phyloP scores from a whole-genome alignment of 2,888 invertebrate species.

The Philereme transversata region DNA sequence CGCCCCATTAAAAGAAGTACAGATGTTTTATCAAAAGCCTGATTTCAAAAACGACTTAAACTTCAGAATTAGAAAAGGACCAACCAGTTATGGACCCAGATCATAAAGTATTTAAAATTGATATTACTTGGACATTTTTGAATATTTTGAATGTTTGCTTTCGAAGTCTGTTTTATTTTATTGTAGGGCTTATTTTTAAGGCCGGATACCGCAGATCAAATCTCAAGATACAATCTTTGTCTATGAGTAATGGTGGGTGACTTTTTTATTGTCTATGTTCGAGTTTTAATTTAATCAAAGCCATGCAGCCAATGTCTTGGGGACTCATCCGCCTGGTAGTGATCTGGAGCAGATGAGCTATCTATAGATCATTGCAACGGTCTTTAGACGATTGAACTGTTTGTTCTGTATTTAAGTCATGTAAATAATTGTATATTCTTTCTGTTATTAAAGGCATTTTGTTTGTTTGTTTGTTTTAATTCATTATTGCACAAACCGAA shows the following conservation, averaged over 20 bases:
- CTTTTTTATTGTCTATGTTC: neutral
- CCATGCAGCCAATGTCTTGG: no score
- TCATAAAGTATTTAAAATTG: slow-evolving; percentile 72
- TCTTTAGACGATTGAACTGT: no score
- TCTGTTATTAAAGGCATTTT: no score
- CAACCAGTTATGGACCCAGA: slow-evolving; percentile 25
- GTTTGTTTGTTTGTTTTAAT: no score
- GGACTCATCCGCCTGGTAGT: no score
- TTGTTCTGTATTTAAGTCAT: no score
- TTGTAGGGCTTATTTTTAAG: slow-evolving; percentile 2
- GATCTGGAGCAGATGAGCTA: no score
- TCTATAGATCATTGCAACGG: no score
- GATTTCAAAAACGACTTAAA: slow-evolving; percentile 1
- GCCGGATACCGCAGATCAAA: slow-evolving; percentile 20
- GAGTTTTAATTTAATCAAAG: no score
- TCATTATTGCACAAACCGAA: no score
- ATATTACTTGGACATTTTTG: slow-evolving; percentile 53
- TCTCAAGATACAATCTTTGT: slow-evolving; percentile 9
- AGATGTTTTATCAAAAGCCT: slow-evolving; percentile 14
- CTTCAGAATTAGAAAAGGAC: slow-evolving; percentile 15
- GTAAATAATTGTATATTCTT: no score
- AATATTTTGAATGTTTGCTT: slow-evolving; percentile 63
- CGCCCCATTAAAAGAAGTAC: no score
- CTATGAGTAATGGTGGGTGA: slow-evolving; percentile 7
- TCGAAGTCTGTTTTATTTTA: slow-evolving; percentile 26